These are phyloP conservation scores for Phaethon lepturus DNA, from an alignment of 2,113 vertebrate species.

Conservation along the genomic window DNA sequence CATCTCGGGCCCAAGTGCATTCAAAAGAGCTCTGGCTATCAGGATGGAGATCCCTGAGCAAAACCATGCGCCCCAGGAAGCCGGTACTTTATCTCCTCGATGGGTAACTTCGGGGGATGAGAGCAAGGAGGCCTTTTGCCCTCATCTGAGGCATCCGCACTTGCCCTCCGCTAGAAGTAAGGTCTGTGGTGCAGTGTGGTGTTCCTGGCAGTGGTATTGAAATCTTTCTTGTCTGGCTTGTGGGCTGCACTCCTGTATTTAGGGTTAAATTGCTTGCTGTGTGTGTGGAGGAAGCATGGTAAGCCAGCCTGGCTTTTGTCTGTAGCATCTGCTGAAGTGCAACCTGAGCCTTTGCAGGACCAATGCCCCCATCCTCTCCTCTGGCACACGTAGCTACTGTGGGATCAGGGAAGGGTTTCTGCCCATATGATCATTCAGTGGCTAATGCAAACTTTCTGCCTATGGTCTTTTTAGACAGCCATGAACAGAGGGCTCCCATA, in stretches of 20 bases:
- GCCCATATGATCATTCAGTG: neutral
- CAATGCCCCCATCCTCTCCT: neutral
- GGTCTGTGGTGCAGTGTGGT: neutral
- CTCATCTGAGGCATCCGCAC: neutral
- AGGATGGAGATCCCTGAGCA: neutral
- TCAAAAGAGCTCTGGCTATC: neutral
- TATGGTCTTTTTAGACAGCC: neutral
- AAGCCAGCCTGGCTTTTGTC: neutral
- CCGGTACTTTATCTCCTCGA: neutral
- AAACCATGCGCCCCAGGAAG: neutral
- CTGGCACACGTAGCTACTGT: neutral
- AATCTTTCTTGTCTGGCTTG: neutral
- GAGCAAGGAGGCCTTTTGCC: neutral
- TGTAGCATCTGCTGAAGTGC: fast-evolving
- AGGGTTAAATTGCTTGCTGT: neutral
- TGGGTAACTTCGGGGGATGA: fast-evolving
- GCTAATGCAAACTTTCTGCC: neutral
- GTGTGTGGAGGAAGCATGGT: neutral
- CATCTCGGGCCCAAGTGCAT: neutral
- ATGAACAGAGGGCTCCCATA: neutral
- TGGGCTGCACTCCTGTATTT: neutral
- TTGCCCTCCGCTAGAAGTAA: neutral
- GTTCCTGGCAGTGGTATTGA: neutral
- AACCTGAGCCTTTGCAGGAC: neutral
- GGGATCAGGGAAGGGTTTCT: neutral